These are phyloP conservation scores for Zophobas morio DNA, from an alignment of 1,140 invertebrate species.

Conservation along the genomic window DNA sequence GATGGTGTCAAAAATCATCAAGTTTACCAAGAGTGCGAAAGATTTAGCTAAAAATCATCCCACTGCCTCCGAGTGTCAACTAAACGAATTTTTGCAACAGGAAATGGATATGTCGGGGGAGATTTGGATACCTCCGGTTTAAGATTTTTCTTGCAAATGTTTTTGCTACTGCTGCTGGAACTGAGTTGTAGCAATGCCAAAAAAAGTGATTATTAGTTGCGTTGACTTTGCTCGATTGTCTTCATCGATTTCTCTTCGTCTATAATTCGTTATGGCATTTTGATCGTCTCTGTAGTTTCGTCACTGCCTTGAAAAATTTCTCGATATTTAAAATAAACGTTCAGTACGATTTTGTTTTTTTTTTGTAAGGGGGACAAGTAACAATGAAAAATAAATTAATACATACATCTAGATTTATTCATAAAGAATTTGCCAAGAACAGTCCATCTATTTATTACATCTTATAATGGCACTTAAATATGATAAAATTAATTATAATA, in stretches of 20 bases:
- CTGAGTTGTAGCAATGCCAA: constrained; percentile 14
- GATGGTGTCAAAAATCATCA: constrained; percentile 58
- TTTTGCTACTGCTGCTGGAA: constrained; percentile 8
- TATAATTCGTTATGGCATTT: not conserved
- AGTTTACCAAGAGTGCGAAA: constrained; percentile 63
- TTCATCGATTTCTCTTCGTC: constrained; percentile 2
- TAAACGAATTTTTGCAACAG: constrained; percentile 62
- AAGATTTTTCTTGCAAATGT: constrained; percentile 23
- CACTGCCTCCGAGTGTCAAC: constrained; percentile 62
- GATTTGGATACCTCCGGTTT: constrained; percentile 64
- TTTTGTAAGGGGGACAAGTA: not conserved
- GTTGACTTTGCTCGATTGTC: not conserved
- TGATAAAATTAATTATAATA: constrained; percentile 8
- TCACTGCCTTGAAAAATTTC: constrained; percentile 31
- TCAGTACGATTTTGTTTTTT: not conserved
- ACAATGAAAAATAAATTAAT: not conserved
- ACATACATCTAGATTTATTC: constrained; percentile 51
- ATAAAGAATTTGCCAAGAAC: constrained; percentile 50
- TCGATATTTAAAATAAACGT: constrained; percentile 25
- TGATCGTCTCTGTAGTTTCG: not conserved
- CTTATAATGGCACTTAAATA: constrained; percentile 52
- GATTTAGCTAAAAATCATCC: constrained; percentile 63
- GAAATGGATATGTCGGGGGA: constrained; percentile 61
- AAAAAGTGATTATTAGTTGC: constrained; percentile 14
- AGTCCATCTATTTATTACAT: constrained; percentile 48